Base-by-base conservation (phyloP, 2,797 vertebrate genomes). In the Pipistrellus pipistrellus region DNA sequence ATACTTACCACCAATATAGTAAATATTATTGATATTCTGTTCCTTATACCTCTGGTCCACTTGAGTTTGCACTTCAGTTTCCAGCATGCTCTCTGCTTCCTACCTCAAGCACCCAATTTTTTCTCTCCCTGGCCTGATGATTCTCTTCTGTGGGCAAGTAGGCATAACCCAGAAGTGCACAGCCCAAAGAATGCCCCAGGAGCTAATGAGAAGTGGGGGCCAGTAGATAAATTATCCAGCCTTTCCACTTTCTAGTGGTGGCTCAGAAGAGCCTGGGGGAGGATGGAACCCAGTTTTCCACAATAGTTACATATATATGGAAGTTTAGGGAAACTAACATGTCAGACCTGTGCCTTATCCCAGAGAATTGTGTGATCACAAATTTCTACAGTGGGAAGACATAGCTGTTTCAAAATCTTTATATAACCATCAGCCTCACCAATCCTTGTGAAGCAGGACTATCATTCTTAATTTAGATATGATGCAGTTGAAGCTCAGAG, bases 391-490 rank as follows among this genome's bases (percentile, higher is more conserved):
- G 27, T 57, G 38, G 20, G 64, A 89, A 82, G 38, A 21, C 68
- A 41, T 2, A 51, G 21, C 8, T 57, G 14, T 44, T 81, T 38
- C 48, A 71, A 57, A 88, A 85, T 69, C 41, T 62, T 27, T 35
- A 30, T 69, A 23, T 62, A 18, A 25, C 10, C 80, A 3, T 38
- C 62, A 51, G 27, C 13, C 17, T 86, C 20, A 72, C 8, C 8
- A 20, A 32, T 64, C 38, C 23, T 89, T 51, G 18, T 21, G n/a
- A 77, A 82, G 71, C 48, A 57, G 23, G 30, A 30, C 17, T 25
- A 23, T 44, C 88, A 35, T 89, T 77, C 30, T 69, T 62, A 27
- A 57, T 84, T 76, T 95, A 88, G 41, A 48, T 21, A 59, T 13
- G 62, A 90, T 11, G 17, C 57, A n/a, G 55, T 18, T 30, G 32